Conservation (phyloP, 2,888 invertebrate genomes). For the Holacanthella duospinosa region DNA sequence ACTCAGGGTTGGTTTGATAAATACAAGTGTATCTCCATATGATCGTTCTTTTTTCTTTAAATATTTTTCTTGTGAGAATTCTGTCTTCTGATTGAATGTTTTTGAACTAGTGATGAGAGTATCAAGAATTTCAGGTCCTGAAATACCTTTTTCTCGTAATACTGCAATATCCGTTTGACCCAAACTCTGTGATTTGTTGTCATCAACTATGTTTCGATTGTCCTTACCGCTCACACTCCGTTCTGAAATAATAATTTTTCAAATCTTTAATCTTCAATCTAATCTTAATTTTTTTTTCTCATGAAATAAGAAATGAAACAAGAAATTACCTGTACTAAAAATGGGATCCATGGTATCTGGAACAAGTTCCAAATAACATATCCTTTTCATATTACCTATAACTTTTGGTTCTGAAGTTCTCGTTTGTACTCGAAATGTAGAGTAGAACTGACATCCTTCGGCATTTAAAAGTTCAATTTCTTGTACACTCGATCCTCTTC, state of each 20-base stretch:
- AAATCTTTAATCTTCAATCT: no score
- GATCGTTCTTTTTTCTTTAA: constrained; percentile 89
- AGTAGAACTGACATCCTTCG: constrained; percentile 20
- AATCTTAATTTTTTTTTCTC: no score
- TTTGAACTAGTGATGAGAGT: constrained; percentile 81
- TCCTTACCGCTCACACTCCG: constrained; percentile 56
- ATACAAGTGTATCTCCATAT: constrained; percentile 71
- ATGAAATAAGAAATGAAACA: neutral
- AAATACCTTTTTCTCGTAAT: constrained; percentile 62
- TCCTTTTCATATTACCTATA: neutral
- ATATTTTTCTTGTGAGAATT: constrained; percentile 79
- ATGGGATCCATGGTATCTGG: neutral
- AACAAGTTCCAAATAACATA: neutral
- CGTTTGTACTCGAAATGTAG: constrained; percentile 18
- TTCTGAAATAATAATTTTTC: no score
- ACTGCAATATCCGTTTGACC: constrained; percentile 71
- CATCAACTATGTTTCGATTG: constrained; percentile 72
- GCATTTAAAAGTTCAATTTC: constrained; percentile 27
- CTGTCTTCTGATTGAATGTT: constrained; percentile 81
- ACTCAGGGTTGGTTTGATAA: constrained; percentile 68
- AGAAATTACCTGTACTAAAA: neutral
- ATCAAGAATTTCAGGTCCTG: constrained; percentile 72
- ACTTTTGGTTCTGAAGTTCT: neutral
- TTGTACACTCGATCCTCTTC: constrained; percentile 27
- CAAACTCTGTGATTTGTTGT: constrained; percentile 68